These are phyloP conservation scores for Rhodeus uyekii DNA, from an alignment of 2,797 vertebrate species.

Conservation along the genomic window DNA sequence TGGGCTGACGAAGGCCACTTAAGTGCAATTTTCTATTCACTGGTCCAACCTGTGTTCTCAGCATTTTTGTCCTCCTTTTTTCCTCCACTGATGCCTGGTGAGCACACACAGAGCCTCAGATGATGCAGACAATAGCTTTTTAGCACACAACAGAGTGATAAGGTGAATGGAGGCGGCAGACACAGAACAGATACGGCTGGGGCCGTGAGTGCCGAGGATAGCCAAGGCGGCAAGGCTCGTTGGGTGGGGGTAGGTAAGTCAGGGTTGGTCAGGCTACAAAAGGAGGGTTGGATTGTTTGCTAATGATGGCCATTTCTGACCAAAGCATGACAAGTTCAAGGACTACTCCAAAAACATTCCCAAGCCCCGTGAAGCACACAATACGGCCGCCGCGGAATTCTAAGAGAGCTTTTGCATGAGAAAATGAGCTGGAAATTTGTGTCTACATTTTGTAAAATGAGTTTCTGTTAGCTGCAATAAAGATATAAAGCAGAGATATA, in stretches of 20 bases:
- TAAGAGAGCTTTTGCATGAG: slow-evolving; percentile 54
- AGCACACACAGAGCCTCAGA: slow-evolving; percentile 85
- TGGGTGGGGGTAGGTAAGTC: slow-evolving; percentile 52
- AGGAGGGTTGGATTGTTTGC: slow-evolving; percentile 89
- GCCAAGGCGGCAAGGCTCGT: slow-evolving; percentile 75
- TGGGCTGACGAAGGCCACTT: slow-evolving; percentile 94
- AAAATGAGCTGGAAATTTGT: slow-evolving; percentile 46
- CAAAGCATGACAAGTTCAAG: slow-evolving; percentile 87
- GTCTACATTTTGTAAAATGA: too few relatives aligned
- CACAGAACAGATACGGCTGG: slow-evolving; percentile 74
- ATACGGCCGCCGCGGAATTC: slow-evolving; percentile 61
- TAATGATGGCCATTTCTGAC: slow-evolving; percentile 95
- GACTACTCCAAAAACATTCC: slow-evolving; percentile 83
- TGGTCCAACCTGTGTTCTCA: slow-evolving; percentile 88
- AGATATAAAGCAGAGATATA: slow-evolving; percentile 1
- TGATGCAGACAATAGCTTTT: slow-evolving; percentile 92
- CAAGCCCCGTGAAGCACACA: slow-evolving; percentile 71
- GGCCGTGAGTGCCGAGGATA: slow-evolving; percentile 56
- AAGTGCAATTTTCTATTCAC: slow-evolving; percentile 99
- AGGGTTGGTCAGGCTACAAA: slow-evolving; percentile 71
- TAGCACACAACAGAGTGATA: slow-evolving; percentile 89
- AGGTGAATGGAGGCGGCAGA: slow-evolving; percentile 86
- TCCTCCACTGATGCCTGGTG: slow-evolving; percentile 79
- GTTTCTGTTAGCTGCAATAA: slow-evolving; percentile 63
- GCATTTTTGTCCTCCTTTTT: slow-evolving; percentile 69